These are phyloP conservation scores for Echiichthys vipera DNA, from an alignment of 2,797 vertebrate genomes.

Conservation along the genomic window DNA sequence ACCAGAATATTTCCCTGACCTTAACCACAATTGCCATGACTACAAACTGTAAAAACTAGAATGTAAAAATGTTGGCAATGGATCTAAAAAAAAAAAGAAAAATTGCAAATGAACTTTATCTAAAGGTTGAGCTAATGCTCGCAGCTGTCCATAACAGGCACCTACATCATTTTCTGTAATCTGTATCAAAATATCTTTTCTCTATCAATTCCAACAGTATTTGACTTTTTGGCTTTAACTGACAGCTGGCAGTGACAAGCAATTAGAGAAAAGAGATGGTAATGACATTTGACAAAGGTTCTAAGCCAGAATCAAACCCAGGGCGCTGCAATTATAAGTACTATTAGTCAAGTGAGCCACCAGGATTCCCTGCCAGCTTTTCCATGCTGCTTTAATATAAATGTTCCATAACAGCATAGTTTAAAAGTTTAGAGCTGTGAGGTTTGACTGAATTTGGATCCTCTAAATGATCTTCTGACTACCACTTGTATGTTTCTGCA, in stretches of 20 bases:
- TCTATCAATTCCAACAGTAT: slow-evolving; percentile 2
- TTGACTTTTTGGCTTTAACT: slow-evolving; percentile 16
- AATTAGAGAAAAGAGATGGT: slow-evolving; percentile 26
- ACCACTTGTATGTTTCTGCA: slow-evolving; percentile 14
- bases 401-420: not conserved
- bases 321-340: slow-evolving; percentile 25
- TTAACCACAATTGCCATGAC: not conserved
- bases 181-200: not conserved
- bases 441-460: slow-evolving; percentile 8
- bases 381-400: slow-evolving; percentile 11
- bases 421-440: not conserved
- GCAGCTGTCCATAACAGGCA: not conserved
- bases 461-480: slow-evolving; percentile 21
- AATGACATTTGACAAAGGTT: slow-evolving; percentile 29
- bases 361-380: slow-evolving; percentile 6
- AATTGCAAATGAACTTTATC: not conserved
- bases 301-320: slow-evolving; percentile 34
- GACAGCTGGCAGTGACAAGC: slow-evolving; percentile 33
- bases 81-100: not conserved
- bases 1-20: too few relatives aligned
- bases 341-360: slow-evolving; percentile 25
- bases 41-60: not conserved
- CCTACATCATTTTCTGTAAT: not conserved
- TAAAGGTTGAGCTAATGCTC: not conserved
- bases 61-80: not conserved